Conservation (phyloP, 2,797 vertebrate genomes). For the Enteromius afrohamiltoni region DNA sequence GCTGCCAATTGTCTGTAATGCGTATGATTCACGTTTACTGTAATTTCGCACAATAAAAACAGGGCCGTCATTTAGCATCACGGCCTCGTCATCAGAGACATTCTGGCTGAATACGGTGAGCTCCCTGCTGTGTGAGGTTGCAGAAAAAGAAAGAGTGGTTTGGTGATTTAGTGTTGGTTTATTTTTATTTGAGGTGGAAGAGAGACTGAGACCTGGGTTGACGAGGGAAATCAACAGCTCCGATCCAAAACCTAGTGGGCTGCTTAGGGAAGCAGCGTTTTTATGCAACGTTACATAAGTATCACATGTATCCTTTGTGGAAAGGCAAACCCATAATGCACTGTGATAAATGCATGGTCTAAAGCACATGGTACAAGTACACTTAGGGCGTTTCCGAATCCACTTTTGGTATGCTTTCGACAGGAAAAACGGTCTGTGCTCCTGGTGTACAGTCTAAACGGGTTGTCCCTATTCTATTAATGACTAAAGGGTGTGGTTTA, state of each 20-base stretch:
- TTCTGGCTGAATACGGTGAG: slow-evolving; percentile 45
- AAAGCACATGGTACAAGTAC: background rate
- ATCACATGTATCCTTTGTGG: background rate
- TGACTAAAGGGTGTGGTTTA: background rate
- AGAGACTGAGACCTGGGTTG: slow-evolving; percentile 20
- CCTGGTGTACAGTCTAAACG: background rate
- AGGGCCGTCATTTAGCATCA: slow-evolving; percentile 71
- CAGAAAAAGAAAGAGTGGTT: background rate
- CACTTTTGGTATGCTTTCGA: background rate
- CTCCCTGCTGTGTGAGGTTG: slow-evolving; percentile 42
- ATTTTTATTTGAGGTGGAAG: slow-evolving; percentile 37
- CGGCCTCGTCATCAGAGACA: slow-evolving; percentile 65
- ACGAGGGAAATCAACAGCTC: slow-evolving; percentile 40
- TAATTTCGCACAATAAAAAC: slow-evolving; percentile 71
- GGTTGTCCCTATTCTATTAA: background rate
- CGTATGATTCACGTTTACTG: slow-evolving; percentile 67
- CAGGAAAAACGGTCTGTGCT: too few species aligned
- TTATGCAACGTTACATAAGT: slow-evolving; percentile 6
- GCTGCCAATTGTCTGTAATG: slow-evolving; percentile 17
- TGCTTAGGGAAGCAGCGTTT: slow-evolving; percentile 2
- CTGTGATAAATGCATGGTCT: slow-evolving; percentile 3
- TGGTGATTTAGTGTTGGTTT: slow-evolving; percentile 19
- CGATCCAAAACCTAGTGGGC: slow-evolving; percentile 24
- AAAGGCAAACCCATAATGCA: slow-evolving; percentile 10
- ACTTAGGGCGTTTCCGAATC: background rate